Conservation (phyloP, 2,113 vertebrate species). For the Campylomormyrus numenius region DNA sequence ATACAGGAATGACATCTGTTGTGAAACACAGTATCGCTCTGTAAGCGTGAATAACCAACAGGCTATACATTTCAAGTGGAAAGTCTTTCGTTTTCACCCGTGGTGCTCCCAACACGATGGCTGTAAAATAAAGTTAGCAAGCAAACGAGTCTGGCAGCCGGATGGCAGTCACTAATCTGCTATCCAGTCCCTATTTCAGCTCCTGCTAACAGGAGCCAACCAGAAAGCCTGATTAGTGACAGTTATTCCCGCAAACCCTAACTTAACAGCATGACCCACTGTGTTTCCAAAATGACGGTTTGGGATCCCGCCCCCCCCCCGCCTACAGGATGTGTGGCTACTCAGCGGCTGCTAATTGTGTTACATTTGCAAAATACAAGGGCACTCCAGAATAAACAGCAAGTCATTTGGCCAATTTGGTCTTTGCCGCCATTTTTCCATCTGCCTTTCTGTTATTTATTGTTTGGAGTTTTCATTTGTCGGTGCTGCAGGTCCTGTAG, state of each 20-base stretch:
- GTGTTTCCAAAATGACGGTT: background rate
- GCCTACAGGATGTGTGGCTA: background rate
- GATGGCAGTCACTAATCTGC: background rate
- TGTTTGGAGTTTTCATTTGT: background rate
- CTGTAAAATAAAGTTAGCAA: background rate
- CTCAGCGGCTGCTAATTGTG: background rate
- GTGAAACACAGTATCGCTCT: background rate
- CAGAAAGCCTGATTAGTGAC: background rate
- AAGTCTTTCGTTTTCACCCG: background rate
- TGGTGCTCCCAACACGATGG: background rate
- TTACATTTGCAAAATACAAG: background rate
- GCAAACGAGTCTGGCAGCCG: background rate
- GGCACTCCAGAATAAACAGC: background rate
- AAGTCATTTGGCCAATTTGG: background rate
- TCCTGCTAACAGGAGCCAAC: background rate
- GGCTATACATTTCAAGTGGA: background rate
- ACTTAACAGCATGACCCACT: background rate
- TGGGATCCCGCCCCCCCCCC: background rate
- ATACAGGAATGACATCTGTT: slow-evolving; percentile 8
- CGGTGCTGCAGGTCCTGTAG: background rate
- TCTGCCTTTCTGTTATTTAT: background rate
- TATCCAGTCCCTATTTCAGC: background rate
- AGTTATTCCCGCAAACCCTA: background rate
- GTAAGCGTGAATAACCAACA: background rate
- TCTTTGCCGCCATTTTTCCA: background rate